These are phyloP conservation scores for Hylia prasina DNA, from an alignment of 2,113 vertebrate species.

Conservation along the genomic window DNA sequence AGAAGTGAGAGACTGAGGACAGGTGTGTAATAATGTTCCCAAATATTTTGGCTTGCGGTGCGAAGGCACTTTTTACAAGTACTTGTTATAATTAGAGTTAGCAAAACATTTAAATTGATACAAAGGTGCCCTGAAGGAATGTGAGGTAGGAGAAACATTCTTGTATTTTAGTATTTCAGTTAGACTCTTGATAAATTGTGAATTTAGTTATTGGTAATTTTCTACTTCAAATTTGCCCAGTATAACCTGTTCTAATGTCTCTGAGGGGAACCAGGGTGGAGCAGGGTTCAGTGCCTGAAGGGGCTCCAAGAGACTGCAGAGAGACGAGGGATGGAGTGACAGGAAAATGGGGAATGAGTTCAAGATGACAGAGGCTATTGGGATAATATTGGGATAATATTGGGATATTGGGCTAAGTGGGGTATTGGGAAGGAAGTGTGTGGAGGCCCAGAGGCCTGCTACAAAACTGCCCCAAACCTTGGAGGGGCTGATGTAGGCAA, in stretches of 20 bases:
- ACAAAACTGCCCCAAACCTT: no score
- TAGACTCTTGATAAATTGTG: background rate
- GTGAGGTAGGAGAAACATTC: background rate
- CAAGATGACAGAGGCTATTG: background rate
- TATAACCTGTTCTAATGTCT: background rate
- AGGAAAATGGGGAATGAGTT: background rate
- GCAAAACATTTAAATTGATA: background rate
- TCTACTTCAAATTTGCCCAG: background rate
- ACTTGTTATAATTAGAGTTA: background rate
- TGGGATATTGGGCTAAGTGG: background rate
- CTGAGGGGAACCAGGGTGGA: rapidly evolving
- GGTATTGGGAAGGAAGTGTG: background rate
- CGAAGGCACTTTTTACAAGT: background rate
- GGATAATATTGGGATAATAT: no score
- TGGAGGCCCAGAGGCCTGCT: no score
- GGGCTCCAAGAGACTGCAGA: background rate
- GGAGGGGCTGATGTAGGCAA: no score
- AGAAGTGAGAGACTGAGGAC: background rate
- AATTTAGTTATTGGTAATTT: background rate
- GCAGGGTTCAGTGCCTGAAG: background rate
- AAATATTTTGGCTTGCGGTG: background rate
- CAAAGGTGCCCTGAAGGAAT: background rate
- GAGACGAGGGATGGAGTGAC: background rate
- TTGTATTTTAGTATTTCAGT: background rate
- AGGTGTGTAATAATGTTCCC: background rate